A percentile compares a stretch with the other conserved stretches of the same genome.
Evolutionary conservation across 2,113 vertebrate genomes (phyloP).

Genomic region (Toxotes chatareus): DNA sequence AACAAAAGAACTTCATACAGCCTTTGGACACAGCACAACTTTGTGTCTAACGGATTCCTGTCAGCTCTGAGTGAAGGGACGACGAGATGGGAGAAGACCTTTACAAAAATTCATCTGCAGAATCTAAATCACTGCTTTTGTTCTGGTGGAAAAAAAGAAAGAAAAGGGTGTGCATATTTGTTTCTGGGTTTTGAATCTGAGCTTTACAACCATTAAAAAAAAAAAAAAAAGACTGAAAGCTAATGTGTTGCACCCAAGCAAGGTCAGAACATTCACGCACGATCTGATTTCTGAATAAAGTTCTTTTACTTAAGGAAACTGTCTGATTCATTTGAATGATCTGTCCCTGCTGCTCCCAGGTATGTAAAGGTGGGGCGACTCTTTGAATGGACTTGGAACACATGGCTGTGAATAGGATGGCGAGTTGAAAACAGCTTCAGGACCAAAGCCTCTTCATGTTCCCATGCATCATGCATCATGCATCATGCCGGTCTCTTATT

Average conservation of each 20-base stretch:
- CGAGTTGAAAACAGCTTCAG: background rate
- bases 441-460: background rate
- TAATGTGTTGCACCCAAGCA: background rate
- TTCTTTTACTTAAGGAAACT: background rate
- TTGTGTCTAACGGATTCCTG: constrained; percentile 12
- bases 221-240: background rate
- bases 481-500: background rate
- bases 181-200: background rate
- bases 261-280: background rate
- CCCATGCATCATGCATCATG: too few relatives aligned
- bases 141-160: background rate
- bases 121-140: background rate
- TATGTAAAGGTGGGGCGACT: background rate
- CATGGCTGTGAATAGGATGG: background rate
- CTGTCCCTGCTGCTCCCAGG: background rate
- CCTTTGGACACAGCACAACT: constrained; percentile 11
- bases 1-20: constrained; percentile 9
- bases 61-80: constrained; percentile 14
- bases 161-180: background rate
- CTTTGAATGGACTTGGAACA: background rate
- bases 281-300: constrained; percentile 18
- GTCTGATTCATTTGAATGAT: background rate
- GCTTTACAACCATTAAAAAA: background rate
- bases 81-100: background rate
- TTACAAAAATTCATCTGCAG: background rate